Percentiles rank a stretch among this genome's conserved stretches.
Conservation (phyloP, 1,140 invertebrate species). For the Vanessa atalanta region DNA sequence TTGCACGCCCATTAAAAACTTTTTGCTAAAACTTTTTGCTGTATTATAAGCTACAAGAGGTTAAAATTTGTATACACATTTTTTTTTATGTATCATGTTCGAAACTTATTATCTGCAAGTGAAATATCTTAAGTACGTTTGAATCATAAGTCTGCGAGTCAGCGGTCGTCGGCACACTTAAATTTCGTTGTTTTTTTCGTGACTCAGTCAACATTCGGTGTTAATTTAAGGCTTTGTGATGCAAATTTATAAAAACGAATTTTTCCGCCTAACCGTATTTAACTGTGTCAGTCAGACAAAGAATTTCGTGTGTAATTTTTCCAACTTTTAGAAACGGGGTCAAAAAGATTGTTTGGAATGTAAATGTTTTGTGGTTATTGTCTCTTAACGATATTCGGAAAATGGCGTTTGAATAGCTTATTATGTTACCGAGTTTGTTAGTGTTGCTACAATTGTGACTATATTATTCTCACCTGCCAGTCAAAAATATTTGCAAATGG, state of each 20-base stretch:
- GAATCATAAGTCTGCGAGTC: slow-evolving; percentile 24
- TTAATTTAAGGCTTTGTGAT: slow-evolving; percentile 57
- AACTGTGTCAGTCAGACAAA: slow-evolving; percentile 59
- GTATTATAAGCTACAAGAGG: not conserved
- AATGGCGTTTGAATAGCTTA: not conserved
- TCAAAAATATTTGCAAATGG: too few relatives aligned
- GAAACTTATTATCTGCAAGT: not conserved
- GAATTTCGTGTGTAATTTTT: slow-evolving; percentile 36
- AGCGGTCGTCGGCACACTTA: slow-evolving; percentile 43
- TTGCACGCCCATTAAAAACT: not conserved
- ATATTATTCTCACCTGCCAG: too few relatives aligned
- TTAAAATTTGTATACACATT: not conserved
- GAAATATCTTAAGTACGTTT: slow-evolving; percentile 1
- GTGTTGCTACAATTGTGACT: not conserved
- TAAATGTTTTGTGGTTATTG: not conserved
- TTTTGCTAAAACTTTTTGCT: slow-evolving; percentile 3
- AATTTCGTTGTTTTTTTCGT: slow-evolving; percentile 30
- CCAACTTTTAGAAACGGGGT: slow-evolving; percentile 43
- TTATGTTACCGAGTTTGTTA: not conserved
- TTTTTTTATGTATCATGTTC: slow-evolving; percentile 1
- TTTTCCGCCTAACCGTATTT: slow-evolving; percentile 45
- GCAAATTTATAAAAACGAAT: slow-evolving; percentile 52
- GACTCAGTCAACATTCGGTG: slow-evolving; percentile 33
- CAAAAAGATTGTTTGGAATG: slow-evolving; percentile 35
- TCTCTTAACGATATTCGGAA: slow-evolving; percentile 5